phyloP scores from a whole-genome alignment of 1,140 invertebrate species.

The Drosophila teissieri region DNA sequence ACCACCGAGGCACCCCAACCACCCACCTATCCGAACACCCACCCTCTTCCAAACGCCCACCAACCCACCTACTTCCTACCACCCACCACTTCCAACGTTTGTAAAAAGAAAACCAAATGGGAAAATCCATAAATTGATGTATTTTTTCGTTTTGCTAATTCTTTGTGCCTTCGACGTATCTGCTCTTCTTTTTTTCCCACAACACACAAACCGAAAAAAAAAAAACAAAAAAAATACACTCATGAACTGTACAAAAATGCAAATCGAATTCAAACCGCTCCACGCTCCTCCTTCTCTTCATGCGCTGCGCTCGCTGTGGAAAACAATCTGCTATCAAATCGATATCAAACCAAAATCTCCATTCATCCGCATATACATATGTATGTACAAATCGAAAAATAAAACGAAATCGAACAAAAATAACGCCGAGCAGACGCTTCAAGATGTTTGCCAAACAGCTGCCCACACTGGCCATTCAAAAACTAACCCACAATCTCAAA shows the following conservation, averaged over 20 bases:
- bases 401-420: conserved; percentile 5
- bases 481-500: conserved; percentile 72
- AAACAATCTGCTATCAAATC: conserved; percentile 58
- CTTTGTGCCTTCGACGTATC: conserved; percentile 74
- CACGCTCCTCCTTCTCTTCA: conserved; percentile 70
- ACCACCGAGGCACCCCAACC: conserved; percentile 27
- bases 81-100: conserved; percentile 45
- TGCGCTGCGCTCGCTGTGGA: conserved; percentile 80
- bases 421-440: conserved; percentile 71
- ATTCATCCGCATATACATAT: conserved; percentile 48
- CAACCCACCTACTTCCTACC: conserved; percentile 15
- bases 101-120: conserved; percentile 54
- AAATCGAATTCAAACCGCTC: conserved; percentile 61
- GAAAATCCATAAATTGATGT: conserved; percentile 77
- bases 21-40: conserved; percentile 25
- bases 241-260: conserved; percentile 71
- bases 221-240: conserved; percentile 35
- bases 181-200: conserved; percentile 75
- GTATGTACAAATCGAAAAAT: conserved; percentile 14
- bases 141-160: conserved; percentile 78
- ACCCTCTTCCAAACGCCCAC: conserved; percentile 22
- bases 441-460: conserved; percentile 81
- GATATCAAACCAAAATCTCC: conserved; percentile 57
- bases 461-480: conserved; percentile 60
- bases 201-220: conserved; percentile 44